Conservation (phyloP, 2,113 vertebrate genomes). For the Bettongia penicillata region DNA sequence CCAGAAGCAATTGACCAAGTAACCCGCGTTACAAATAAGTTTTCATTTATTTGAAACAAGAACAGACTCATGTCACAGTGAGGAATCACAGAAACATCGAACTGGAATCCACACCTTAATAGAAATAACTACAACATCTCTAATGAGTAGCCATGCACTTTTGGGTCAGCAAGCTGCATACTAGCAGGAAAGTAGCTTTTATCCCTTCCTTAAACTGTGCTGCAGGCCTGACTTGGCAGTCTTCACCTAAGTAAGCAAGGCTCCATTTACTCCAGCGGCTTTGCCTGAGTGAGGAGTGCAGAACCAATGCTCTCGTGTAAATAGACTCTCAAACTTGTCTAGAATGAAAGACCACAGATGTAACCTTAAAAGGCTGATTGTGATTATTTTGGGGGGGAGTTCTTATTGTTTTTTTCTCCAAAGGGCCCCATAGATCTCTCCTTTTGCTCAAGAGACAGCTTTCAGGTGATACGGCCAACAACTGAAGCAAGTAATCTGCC, state of each 20-base stretch:
- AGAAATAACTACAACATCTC: not conserved
- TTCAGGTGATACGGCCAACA: slow-evolving; percentile 22
- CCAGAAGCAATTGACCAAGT: not conserved
- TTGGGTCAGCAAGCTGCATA: not conserved
- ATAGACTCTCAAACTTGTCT: too few species aligned
- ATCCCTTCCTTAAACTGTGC: not conserved
- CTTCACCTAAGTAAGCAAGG: not conserved
- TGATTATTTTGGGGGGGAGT: not conserved
- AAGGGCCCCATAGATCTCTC: not conserved
- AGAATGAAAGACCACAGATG: not conserved
- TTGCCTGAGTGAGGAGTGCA: not conserved
- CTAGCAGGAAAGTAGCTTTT: accelerated
- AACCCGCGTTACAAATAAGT: not conserved
- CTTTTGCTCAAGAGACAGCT: slow-evolving; percentile 56
- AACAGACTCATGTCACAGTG: not conserved
- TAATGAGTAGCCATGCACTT: not conserved
- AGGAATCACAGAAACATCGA: not conserved
- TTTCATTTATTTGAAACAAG: not conserved
- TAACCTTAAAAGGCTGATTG: not conserved
- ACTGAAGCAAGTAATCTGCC: slow-evolving; percentile 35
- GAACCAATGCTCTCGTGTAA: not conserved
- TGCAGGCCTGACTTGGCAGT: not conserved
- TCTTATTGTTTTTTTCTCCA: slow-evolving; percentile 25
- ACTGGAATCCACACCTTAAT: not conserved
- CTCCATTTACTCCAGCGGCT: not conserved